phyloP scores from a whole-genome alignment of 1,140 invertebrate species.

The Drosophila asahinai region DNA sequence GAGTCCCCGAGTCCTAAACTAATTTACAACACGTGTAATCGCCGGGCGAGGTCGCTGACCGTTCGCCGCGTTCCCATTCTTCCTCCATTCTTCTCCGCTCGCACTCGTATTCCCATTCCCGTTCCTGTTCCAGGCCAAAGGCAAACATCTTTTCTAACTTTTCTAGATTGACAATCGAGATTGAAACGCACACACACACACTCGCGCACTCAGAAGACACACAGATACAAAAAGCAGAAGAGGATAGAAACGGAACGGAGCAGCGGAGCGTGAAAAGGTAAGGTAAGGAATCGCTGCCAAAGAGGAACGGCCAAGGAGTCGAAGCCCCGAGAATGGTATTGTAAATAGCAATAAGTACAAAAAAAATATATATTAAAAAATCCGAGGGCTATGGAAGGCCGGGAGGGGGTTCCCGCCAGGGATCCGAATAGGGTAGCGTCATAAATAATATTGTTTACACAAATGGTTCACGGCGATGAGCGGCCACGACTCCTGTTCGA shows the following conservation, averaged over 20 bases:
- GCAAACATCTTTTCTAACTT: conserved; percentile 66
- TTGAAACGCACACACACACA: conserved; percentile 64
- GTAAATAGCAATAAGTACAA: conserved; percentile 51
- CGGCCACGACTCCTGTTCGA: conserved; percentile 57
- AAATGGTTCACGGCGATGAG: conserved; percentile 72
- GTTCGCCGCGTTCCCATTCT: conserved; percentile 43
- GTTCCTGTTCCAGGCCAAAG: conserved; percentile 64
- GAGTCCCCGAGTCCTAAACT: conserved; percentile 69
- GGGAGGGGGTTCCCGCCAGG: conserved; percentile 11
- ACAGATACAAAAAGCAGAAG: conserved; percentile 20
- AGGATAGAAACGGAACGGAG: conserved; percentile 34
- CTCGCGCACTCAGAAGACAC: conserved; percentile 2
- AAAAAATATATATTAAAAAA: neutral
- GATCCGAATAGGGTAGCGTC: conserved; percentile 44
- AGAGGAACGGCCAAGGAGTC: conserved; percentile 16
- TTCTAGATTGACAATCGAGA: conserved; percentile 82
- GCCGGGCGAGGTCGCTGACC: conserved; percentile 72
- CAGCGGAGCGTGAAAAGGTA: conserved; percentile 71
- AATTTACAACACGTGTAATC: conserved; percentile 83
- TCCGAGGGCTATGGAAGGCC: neutral
- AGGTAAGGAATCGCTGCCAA: conserved; percentile 67
- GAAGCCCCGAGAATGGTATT: conserved; percentile 49
- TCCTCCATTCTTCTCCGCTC: conserved; percentile 14
- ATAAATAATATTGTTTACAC: conserved; percentile 83
- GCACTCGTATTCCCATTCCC: conserved; percentile 32